These are phyloP conservation scores for Steatornis caripensis DNA, from an alignment of 2,113 vertebrate species.

Conservation along the genomic window DNA sequence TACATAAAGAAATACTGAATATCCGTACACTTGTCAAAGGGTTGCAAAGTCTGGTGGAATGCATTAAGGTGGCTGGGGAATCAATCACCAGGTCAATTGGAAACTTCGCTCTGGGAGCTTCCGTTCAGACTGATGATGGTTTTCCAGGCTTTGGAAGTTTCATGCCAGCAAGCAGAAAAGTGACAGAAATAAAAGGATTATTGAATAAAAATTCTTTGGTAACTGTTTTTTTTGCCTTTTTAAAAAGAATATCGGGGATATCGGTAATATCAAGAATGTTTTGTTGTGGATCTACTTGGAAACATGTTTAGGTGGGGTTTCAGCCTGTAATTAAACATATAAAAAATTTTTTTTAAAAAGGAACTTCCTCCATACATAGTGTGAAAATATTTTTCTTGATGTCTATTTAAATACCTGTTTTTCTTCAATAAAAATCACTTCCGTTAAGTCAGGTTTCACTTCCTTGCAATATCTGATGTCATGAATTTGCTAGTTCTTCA, in stretches of 20 bases:
- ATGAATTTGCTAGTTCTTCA: neutral
- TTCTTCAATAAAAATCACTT: slow-evolving; percentile 20
- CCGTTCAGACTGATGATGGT: neutral
- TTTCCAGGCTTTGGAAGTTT: neutral
- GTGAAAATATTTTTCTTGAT: neutral
- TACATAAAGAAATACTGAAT: neutral
- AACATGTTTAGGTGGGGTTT: neutral
- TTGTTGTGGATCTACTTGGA: neutral
- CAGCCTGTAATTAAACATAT: neutral
- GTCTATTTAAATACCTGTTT: neutral
- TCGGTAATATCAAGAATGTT: neutral
- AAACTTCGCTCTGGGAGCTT: neutral
- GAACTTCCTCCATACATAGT: rapidly evolving
- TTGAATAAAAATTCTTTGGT: neutral
- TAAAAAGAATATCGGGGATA: rapidly evolving
- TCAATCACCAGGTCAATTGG: neutral
- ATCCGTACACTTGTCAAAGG: neutral
- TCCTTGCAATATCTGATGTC: slow-evolving; percentile 47
- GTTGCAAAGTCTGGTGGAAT: neutral
- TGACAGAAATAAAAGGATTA: neutral
- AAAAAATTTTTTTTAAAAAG: neutral
- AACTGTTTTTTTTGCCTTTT: neutral
- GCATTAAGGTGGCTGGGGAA: neutral
- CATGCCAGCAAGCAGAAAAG: neutral
- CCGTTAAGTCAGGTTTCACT: slow-evolving; percentile 16